Percentiles rank a stretch among this genome's conserved stretches.
These are phyloP conservation scores for Phenganax marumi DNA, from an alignment of 92 coral and sea anemone species.

Conservation along the genomic window DNA sequence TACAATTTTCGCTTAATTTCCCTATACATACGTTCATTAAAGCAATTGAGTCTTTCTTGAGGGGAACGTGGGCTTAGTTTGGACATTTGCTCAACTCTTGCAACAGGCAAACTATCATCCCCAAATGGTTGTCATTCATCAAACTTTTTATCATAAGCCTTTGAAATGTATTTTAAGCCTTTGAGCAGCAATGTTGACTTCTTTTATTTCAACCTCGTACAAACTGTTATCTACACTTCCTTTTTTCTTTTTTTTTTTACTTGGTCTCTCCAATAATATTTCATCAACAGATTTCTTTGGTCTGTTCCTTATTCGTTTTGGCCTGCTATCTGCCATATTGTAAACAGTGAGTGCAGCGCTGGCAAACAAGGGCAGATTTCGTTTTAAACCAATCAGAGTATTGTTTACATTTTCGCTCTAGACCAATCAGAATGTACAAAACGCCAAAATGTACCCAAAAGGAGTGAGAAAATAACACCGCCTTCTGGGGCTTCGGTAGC, in stretches of 20 bases:
- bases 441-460: no score
- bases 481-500: no score
- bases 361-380: no score
- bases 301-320: conserved; percentile 36
- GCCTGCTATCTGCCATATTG: conserved; percentile 49
- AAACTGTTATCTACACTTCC: no score
- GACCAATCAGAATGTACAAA: no score
- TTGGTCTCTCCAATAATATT: conserved; percentile 17
- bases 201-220: conserved; percentile 42
- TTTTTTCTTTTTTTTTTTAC: conserved; percentile 39
- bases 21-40: conserved; percentile 37
- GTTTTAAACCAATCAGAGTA: no score
- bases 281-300: conserved; percentile 49
- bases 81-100: conserved; percentile 32
- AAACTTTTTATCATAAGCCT: conserved; percentile 24
- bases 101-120: conserved; percentile 12
- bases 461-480: no score
- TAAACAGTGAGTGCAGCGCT: conserved; percentile 10
- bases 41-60: conserved; percentile 28
- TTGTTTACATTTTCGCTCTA: no score
- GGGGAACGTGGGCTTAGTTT: no score
- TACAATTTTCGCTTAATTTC: conserved; percentile 51
- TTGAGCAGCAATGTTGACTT: conserved; percentile 35
- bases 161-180: conserved; percentile 34
- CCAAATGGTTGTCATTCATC: conserved; percentile 22